Conservation (phyloP, 2,797 vertebrate genomes). For the Pterois miles region DNA sequence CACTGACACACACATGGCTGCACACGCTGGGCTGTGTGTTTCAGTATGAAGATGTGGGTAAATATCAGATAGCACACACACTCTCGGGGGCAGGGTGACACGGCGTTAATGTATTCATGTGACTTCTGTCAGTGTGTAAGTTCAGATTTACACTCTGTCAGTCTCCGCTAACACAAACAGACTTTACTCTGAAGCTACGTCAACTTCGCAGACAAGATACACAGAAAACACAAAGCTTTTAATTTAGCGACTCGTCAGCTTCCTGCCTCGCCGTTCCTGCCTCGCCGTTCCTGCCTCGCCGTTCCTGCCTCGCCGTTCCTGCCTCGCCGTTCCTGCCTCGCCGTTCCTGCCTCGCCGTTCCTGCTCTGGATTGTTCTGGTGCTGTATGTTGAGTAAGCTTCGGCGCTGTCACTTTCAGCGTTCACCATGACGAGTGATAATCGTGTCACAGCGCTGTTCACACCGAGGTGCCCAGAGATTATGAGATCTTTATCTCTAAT, state of each 20-base stretch:
- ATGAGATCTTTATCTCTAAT: constrained; percentile 15
- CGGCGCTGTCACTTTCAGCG: not conserved
- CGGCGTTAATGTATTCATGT: constrained; percentile 45
- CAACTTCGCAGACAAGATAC: not conserved
- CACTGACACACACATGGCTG: constrained; percentile 1
- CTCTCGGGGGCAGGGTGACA: constrained; percentile 9
- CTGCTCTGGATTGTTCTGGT: not conserved
- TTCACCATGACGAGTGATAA: constrained; percentile 14
- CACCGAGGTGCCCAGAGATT: not conserved
- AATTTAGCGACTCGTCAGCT: constrained; percentile 18
- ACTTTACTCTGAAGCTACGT: not conserved
- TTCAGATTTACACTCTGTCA: constrained; percentile 22
- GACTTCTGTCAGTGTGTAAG: constrained; percentile 39
- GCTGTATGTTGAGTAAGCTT: not conserved
- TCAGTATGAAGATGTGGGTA: constrained; percentile 28
- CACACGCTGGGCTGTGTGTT: constrained; percentile 1
- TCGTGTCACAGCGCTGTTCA: constrained; percentile 24
- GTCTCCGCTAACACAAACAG: not conserved
- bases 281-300: no score
- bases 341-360: no score
- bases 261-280: no score
- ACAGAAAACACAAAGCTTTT: constrained; percentile 40
- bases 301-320: no score
- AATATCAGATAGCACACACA: constrained; percentile 29
- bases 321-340: no score